These are phyloP conservation scores for Ametastegia equiseti DNA, from an alignment of 2,888 invertebrate species.

Conservation along the genomic window DNA sequence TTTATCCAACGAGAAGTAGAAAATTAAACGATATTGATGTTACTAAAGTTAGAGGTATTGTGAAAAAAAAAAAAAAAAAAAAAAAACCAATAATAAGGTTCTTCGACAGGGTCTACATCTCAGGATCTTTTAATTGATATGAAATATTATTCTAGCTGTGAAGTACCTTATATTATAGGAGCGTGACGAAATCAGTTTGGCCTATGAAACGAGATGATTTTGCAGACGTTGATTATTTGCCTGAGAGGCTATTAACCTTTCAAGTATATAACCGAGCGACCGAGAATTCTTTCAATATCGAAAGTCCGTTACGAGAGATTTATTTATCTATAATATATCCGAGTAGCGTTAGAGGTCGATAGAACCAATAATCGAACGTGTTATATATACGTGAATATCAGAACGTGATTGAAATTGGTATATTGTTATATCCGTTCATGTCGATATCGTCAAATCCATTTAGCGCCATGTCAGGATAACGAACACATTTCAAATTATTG, in stretches of 20 bases:
- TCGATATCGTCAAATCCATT: not conserved
- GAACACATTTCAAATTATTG: not conserved
- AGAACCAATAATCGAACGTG: not conserved
- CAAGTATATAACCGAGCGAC: slow-evolving; percentile 2
- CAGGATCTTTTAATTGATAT: slow-evolving; percentile 35
- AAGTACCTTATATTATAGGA: too few species aligned
- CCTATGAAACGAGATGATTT: slow-evolving; percentile 40
- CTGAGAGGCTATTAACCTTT: slow-evolving; percentile 40
- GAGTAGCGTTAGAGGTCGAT: too few species aligned
- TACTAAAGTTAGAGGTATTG: not conserved
- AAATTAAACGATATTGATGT: not conserved
- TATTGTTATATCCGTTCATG: not conserved
- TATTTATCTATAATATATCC: not conserved
- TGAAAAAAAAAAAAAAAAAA: too few species aligned
- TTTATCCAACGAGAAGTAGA: too few species aligned
- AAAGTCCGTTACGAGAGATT: slow-evolving; percentile 24
- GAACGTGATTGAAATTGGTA: not conserved
- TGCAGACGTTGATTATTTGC: slow-evolving; percentile 20
- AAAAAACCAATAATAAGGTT: not conserved
- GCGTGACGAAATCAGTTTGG: slow-evolving; percentile 29
- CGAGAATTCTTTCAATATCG: slow-evolving; percentile 35
- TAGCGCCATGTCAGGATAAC: not conserved
- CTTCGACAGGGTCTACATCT: not conserved
- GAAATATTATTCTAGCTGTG: not conserved
- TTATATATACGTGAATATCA: not conserved